These are phyloP conservation scores for Euura lappo DNA, from an alignment of 1,140 invertebrate species.

Conservation along the genomic window DNA sequence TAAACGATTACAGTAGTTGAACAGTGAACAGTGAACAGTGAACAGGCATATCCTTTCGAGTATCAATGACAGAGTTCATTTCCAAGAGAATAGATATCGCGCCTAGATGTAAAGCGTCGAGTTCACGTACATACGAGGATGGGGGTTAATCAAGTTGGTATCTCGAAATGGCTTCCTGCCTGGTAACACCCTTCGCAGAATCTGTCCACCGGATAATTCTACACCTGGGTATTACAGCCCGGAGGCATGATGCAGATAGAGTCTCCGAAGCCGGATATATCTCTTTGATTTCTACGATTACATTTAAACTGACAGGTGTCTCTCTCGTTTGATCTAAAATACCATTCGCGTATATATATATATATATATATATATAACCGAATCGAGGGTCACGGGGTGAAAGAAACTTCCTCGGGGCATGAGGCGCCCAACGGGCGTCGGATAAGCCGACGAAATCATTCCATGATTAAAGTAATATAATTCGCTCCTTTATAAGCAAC, in stretches of 20 bases:
- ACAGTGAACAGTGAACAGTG: no score
- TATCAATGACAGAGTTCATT: no score
- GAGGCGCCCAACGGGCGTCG: background rate
- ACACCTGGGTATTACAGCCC: background rate
- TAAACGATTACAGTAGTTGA: no score
- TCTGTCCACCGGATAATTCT: background rate
- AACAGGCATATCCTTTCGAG: no score
- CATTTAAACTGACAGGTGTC: conserved; percentile 7
- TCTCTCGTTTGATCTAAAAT: background rate
- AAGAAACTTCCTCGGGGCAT: background rate
- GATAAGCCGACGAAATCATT: background rate
- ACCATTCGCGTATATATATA: background rate
- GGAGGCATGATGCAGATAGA: background rate
- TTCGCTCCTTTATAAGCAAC: background rate
- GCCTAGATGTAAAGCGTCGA: no score
- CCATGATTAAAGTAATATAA: background rate
- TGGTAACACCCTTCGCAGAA: background rate
- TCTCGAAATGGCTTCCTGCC: conserved; percentile 4
- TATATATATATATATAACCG: no score
- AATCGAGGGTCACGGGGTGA: no score
- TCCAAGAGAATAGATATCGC: no score
- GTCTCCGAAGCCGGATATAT: background rate
- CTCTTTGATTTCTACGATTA: conserved; percentile 7
- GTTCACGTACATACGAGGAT: background rate
- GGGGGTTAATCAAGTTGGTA: conserved; percentile 1